Evolutionary conservation across 2,888 invertebrate genomes (phyloP).

Genomic region (Ophonus ardosiacus): DNA sequence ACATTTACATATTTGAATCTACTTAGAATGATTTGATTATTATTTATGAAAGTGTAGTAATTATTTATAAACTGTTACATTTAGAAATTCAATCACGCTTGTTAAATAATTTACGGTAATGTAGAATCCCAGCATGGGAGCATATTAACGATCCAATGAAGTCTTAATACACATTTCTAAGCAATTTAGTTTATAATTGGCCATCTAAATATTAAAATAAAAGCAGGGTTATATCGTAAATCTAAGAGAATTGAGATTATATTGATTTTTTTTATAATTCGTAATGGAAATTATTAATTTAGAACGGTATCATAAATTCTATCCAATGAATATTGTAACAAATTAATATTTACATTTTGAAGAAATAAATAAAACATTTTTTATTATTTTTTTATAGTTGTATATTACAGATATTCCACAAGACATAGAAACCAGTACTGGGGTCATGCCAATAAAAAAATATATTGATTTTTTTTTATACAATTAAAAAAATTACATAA

Average conservation of each 20-base stretch:
- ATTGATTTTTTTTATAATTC: constrained; percentile 2
- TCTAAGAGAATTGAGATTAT: not conserved
- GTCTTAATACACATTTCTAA: constrained; percentile 28
- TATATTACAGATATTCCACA: no score
- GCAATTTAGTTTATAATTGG: constrained; percentile 28
- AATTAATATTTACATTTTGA: not conserved
- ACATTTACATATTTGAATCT: constrained; percentile 15
- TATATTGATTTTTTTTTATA: no score
- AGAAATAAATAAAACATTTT: no score
- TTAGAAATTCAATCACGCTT: constrained; percentile 43
- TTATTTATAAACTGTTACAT: constrained; percentile 36
- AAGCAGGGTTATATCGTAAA: constrained; percentile 10
- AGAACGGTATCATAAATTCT: constrained; percentile 3
- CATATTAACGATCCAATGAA: constrained; percentile 29
- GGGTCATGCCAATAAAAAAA: no score
- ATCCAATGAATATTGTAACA: not conserved
- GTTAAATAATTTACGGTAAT: constrained; percentile 30
- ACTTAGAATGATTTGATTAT: not conserved
- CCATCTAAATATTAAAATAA: constrained; percentile 29
- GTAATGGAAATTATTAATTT: not conserved
- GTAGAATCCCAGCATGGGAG: constrained; percentile 4
- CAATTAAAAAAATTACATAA: no score
- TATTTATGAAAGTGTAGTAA: constrained; percentile 23
- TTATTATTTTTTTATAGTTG: no score
- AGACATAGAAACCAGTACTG: no score